Percentiles rank a stretch among this genome's conserved stretches.
Evolutionary conservation across 2,888 invertebrate species (phyloP).

Genomic region (Parnassius mnemosyne): DNA sequence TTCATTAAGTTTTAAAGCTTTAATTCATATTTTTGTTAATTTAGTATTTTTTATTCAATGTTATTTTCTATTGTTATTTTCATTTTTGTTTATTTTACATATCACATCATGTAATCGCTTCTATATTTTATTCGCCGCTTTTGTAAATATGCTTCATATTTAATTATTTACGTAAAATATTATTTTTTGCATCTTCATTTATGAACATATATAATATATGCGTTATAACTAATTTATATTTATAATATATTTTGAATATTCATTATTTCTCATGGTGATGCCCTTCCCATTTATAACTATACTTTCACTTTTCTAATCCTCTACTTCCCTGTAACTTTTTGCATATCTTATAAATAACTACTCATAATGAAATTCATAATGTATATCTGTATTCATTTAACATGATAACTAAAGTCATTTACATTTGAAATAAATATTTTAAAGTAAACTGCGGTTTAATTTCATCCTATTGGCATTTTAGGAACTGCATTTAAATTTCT

Average conservation of each 20-base stretch:
- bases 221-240: conserved; percentile 27
- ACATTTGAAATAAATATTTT: conserved; percentile 18
- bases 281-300: conserved; percentile 41
- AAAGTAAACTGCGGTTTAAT: not conserved
- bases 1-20: conserved; percentile 51
- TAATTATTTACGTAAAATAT: conserved; percentile 65
- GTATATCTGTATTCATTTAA: conserved; percentile 28
- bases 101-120: not conserved
- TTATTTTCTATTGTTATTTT: conserved; percentile 30
- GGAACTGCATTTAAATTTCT: too few relatives aligned
- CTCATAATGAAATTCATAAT: conserved; percentile 42
- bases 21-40: conserved; percentile 42
- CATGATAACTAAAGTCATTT: conserved; percentile 23
- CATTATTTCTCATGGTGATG: conserved; percentile 39
- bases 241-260: conserved; percentile 29
- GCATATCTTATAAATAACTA: conserved; percentile 15
- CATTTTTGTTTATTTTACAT: conserved; percentile 27
- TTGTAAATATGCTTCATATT: conserved; percentile 74
- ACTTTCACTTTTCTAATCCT: conserved; percentile 34
- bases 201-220: conserved; percentile 23
- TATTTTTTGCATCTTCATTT: conserved; percentile 63
- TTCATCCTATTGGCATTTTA: not conserved
- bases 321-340: not conserved
- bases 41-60: conserved; percentile 38
- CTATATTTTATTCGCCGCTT: conserved; percentile 45